These are phyloP conservation scores for Darevskia nairensis DNA, from an alignment of 2,797 vertebrate species.

Conservation along the genomic window DNA sequence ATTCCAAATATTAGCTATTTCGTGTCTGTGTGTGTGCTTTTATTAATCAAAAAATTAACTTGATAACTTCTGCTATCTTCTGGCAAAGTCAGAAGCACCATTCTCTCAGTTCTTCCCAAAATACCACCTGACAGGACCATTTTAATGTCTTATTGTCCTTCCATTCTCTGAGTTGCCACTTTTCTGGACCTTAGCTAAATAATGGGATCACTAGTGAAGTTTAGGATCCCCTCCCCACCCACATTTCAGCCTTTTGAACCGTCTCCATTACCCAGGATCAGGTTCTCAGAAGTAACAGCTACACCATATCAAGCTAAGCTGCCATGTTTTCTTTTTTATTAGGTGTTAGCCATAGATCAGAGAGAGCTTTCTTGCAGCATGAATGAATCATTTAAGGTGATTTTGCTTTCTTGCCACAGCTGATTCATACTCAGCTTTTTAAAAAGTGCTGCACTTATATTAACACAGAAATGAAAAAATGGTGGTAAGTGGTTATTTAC, in stretches of 20 bases:
- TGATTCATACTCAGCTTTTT: constrained; percentile 40
- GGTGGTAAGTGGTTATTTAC: constrained; percentile 39
- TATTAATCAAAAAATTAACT: background rate
- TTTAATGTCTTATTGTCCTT: background rate
- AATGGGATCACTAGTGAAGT: background rate
- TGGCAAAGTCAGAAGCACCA: too few relatives aligned
- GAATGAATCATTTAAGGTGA: constrained; percentile 46
- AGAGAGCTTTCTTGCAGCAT: constrained; percentile 46
- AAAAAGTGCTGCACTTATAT: constrained; percentile 33
- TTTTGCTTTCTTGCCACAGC: constrained; percentile 43
- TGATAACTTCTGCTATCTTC: background rate
- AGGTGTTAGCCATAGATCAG: background rate
- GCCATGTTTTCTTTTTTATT: background rate
- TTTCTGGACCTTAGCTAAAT: background rate
- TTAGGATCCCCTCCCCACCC: too few relatives aligned
- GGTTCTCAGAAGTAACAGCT: background rate
- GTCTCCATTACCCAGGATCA: background rate
- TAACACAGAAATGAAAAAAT: constrained; percentile 23
- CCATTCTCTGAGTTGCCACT: background rate
- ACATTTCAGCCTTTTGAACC: background rate
- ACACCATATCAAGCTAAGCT: background rate
- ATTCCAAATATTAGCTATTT: background rate
- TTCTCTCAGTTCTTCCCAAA: too few relatives aligned
- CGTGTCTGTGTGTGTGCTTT: background rate
- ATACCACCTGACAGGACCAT: too few relatives aligned